Evolutionary conservation across 1,140 invertebrate genomes (phyloP).

Genomic region (Apis mellifera): DNA sequence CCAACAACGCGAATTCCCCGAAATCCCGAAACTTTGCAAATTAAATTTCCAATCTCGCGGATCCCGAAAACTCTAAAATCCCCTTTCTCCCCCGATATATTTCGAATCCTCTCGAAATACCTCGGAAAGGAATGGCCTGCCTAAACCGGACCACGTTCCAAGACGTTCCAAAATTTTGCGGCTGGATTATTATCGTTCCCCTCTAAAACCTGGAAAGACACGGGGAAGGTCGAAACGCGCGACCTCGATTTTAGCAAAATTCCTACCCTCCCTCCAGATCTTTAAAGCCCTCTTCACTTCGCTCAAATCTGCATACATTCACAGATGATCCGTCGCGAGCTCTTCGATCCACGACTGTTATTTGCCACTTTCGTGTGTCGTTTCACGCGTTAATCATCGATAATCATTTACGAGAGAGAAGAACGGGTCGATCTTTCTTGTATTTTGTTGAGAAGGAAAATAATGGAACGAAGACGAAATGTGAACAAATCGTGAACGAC

Average conservation of each 20-base stretch:
- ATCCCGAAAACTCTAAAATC: not conserved
- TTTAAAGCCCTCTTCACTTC: constrained; percentile 21
- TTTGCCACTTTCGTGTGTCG: not conserved
- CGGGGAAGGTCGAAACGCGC: not conserved
- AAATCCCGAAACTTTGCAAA: not conserved
- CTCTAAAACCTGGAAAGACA: constrained; percentile 5
- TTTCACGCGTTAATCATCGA: not conserved
- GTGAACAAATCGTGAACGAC: no score
- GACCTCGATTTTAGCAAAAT: constrained; percentile 42
- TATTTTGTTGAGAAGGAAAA: no score
- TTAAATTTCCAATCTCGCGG: not conserved
- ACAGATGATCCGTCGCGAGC: constrained; percentile 26
- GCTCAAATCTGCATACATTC: constrained; percentile 22
- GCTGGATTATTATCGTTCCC: not conserved
- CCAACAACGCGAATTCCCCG: no score
- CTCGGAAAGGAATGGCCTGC: no score
- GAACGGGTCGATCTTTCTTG: no score
- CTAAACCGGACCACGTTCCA: constrained; percentile 3
- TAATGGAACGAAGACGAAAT: no score
- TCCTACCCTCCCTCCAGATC: not conserved
- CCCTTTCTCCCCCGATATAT: no score
- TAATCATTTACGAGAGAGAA: no score
- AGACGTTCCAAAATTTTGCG: constrained; percentile 13
- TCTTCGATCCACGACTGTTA: not conserved
- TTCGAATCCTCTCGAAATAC: not conserved